Base-by-base conservation (phyloP, 2,113 vertebrate species). In the Oenanthe melanoleuca region DNA sequence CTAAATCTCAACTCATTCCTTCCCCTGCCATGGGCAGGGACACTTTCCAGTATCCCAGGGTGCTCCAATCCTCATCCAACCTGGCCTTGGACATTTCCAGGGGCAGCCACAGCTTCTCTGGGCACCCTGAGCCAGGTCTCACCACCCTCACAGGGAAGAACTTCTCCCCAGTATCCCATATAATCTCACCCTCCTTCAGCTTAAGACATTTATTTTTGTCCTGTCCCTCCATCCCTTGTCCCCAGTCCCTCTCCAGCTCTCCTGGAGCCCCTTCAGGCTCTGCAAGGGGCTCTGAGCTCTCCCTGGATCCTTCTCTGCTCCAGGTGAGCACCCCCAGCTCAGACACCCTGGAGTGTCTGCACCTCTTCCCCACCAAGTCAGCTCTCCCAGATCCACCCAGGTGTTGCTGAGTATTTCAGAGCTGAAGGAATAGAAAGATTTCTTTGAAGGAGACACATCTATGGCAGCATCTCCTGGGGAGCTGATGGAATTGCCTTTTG, bases 51-150 rank as follows among this genome's bases (percentile, higher is more conserved):
- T 24, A 4, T 7, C 21, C 40, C 47, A 82, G 17, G 31, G 0
- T 34, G 21, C 17, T 82, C 25, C 40, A 61, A 69, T 21, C 5
- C 16, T 3, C 0, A 0, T 40, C 61, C 70, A 69, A 0, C 16
- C 47, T 33, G 63, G 9, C 25, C 18, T 34, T 47, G 79, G 6
- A 26, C 21, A 19, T 5, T 82, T 15, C 38, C 87, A 82, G 55
- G 16, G 24, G 12, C 22, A 66, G 25, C 11, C 53, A 42, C 52
- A 72, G 13, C n/a, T 80, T 60, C 66, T 34, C 45, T 66, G 66
- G 66, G 14, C 2, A 33, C 0, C 15, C 40, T 55, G 40, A 60
- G 29, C n/a, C 59, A 53, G 61, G 3, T 5, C 45, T 60, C 8
- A 0, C 7, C 23, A 55, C 2, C 47, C 2, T 82, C 55, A 42